Conservation (phyloP, 23 tunicate genomes). For the Halocynthia aurantium region DNA sequence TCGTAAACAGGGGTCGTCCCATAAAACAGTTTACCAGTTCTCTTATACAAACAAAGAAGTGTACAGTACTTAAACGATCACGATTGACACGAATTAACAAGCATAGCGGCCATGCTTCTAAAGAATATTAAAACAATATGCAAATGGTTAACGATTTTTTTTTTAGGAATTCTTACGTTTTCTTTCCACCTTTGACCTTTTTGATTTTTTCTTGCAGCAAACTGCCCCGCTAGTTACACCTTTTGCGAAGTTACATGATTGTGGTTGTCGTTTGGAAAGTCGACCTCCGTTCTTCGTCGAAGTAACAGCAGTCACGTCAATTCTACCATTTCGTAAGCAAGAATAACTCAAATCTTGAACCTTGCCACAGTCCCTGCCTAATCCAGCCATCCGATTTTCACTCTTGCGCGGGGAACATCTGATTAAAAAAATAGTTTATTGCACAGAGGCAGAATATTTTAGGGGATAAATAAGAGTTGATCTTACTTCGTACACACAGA, state of each 20-base stretch:
- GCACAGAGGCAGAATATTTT: neutral
- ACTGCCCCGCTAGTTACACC: constrained; percentile 58
- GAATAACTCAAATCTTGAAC: constrained; percentile 14
- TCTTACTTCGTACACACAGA: constrained; percentile 62
- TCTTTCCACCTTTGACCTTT: constrained; percentile 10
- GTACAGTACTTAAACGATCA: too few species aligned
- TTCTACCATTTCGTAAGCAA: constrained; percentile 44
- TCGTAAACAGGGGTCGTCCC: too few species aligned
- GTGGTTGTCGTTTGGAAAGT: constrained; percentile 8
- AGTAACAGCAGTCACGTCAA: constrained; percentile 30
- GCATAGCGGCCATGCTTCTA: too few species aligned
- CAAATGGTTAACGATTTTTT: too few species aligned
- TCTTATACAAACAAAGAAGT: too few species aligned
- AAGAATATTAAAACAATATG: too few species aligned
- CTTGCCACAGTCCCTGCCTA: constrained; percentile 51
- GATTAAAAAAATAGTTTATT: neutral
- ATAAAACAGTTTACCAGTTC: too few species aligned
- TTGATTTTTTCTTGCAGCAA: constrained; percentile 40
- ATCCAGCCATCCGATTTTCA: constrained; percentile 70
- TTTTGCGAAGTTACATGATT: constrained; percentile 38
- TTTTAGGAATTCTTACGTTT: neutral
- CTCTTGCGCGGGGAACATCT: constrained; percentile 44
- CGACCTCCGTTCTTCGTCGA: neutral
- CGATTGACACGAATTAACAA: too few species aligned
- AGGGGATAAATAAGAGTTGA: neutral